Evolutionary conservation across 1,140 invertebrate species (phyloP), one percentile per base, ranked within the genome.

Genomic region (Drosophila nasuta): DNA sequence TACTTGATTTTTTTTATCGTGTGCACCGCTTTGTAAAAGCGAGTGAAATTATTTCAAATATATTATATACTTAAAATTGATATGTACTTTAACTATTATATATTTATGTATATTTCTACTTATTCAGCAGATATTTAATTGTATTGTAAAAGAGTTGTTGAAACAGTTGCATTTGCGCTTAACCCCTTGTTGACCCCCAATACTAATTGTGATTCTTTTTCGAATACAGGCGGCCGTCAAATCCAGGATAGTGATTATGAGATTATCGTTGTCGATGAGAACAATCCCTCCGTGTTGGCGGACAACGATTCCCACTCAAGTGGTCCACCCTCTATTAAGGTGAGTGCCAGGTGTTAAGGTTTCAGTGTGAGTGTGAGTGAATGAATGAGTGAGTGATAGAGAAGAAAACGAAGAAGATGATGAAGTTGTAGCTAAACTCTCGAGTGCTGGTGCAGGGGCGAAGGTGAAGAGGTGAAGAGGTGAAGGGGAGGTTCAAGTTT

Each of bases 201-300:
- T 13, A 63, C 25, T 59, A 49, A 10, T 52, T 63, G 6, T 57
- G 75, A 17, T 41, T 57, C 28, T 57, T 25, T 57, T 41, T 57
- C 25, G 8, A 48, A 86, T 25, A n/a, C 88, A 94, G 89, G 93
- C 78, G 77, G 93, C 89, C 91, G 91, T 65, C 77, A 91, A 48
- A 93, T 94, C 57, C 95, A 96, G 70, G 96, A 97, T 76, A 96
- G 96, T 85, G 97, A 97, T 85, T 97, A 97, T 90, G 96, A 97
- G 81, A 96, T 98, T 64, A 97, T 98, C 81, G 96, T 97, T 49
- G 96, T 98, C 66, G 97, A 97, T 91, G 97, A 97, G 93, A 97
- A 96, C 82, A 97, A 97, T 93, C 96, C 96, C 1, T 96, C 96
- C 1, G 96, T 97, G 67, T 87, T 96, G 69, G 95, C 96, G 8